Conservation (phyloP, 2,113 vertebrate species). For the Chionis minor region DNA sequence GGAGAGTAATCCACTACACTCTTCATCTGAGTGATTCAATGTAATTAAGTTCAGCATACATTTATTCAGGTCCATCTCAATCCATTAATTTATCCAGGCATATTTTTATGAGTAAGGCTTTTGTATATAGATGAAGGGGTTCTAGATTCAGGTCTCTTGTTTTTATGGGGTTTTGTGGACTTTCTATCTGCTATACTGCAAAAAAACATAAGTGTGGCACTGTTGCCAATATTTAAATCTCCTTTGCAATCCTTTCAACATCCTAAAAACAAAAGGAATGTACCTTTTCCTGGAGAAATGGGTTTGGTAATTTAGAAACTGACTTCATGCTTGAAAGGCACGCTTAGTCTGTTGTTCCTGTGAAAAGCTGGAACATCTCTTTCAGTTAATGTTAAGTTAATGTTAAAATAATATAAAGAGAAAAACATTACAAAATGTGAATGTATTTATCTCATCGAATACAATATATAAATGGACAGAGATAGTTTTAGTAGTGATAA, state of each 20-base stretch:
- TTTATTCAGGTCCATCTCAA: not conserved
- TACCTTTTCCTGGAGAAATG: not conserved
- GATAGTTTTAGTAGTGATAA: not conserved
- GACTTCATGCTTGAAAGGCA: not conserved
- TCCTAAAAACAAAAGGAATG: accelerated
- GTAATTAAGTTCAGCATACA: not conserved
- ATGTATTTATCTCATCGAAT: not conserved
- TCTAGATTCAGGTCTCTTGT: not conserved
- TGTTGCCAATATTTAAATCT: not conserved
- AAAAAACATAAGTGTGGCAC: not conserved
- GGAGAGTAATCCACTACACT: not conserved
- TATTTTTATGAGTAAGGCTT: not conserved
- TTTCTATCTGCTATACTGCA: not conserved
- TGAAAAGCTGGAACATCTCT: not conserved
- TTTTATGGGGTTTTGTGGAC: not conserved
- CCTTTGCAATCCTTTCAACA: not conserved
- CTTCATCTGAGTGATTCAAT: not conserved
- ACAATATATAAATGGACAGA: not conserved
- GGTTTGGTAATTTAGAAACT: not conserved
- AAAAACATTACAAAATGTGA: not conserved
- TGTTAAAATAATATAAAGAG: not conserved
- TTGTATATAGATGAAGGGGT: not conserved
- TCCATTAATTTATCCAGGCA: not conserved
- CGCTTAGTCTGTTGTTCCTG: not conserved
- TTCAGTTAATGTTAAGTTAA: not conserved